Evolutionary conservation across 1,140 invertebrate species (phyloP).

Genomic region (Lerema accius): DNA sequence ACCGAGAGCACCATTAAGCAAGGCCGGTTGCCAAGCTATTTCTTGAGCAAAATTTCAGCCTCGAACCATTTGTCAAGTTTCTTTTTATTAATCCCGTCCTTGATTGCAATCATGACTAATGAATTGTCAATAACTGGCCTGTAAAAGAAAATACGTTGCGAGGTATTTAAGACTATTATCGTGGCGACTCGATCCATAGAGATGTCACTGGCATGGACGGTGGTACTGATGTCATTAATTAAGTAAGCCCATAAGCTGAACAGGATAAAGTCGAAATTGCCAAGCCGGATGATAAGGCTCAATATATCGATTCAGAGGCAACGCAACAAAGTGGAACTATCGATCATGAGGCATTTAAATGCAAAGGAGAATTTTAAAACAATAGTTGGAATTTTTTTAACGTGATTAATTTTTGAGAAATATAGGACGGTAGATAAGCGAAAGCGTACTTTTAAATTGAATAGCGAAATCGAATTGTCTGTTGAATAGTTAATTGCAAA

Average conservation of each 20-base stretch:
- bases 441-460: too few species aligned
- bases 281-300: slow-evolving; percentile 26
- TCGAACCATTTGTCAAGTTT: slow-evolving; percentile 40
- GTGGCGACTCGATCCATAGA: slow-evolving; percentile 42
- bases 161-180: slow-evolving; percentile 42
- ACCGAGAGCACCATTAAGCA: slow-evolving; percentile 17
- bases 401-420: neutral
- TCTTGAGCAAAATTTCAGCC: slow-evolving; percentile 19
- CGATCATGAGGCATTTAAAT: slow-evolving; percentile 54
- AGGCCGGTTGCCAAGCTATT: slow-evolving; percentile 10
- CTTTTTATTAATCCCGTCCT: slow-evolving; percentile 41
- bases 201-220: slow-evolving; percentile 38
- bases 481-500: neutral
- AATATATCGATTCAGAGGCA: slow-evolving; percentile 45
- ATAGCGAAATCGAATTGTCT: too few species aligned
- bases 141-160: slow-evolving; percentile 40
- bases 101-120: slow-evolving; percentile 52
- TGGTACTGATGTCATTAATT: neutral
- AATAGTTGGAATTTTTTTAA: neutral
- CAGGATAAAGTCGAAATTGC: slow-evolving; percentile 34
- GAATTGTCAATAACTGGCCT: slow-evolving; percentile 46
- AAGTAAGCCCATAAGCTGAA: neutral
- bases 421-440: too few species aligned
- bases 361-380: slow-evolving; percentile 7
- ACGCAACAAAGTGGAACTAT: slow-evolving; percentile 48